Base-by-base conservation (phyloP, 2,888 invertebrate genomes). In the Drosophila fungiperda region DNA sequence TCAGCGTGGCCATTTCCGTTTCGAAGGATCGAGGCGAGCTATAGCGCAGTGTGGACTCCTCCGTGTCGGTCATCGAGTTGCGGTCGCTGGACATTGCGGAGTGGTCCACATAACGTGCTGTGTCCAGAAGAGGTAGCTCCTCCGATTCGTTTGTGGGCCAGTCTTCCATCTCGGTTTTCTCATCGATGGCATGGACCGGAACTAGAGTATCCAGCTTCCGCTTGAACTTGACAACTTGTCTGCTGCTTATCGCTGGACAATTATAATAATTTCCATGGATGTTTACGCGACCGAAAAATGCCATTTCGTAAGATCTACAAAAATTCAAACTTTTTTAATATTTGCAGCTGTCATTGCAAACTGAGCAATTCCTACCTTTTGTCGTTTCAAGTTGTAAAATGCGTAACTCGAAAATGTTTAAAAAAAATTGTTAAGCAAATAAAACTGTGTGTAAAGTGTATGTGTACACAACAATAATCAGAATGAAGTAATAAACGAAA, bases 221-320 rank as follows among this genome's bases (percentile, higher is more conserved):
- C 32, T 61, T 59, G 15, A 59, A 33, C 1, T 29, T 29, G 29
- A 29, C 29, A 6, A 11, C 58, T 29, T 6, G 45, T 6, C 29
- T 26, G 8, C 38, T 45, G 5, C n/a, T 23, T 49, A 69, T 54
- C 5, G 69, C 26, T 17, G 78, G 75, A 17, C 61, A 62, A 11
- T 89, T 70, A 1, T 73, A 40, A 26, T 71, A 55, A 20, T 76
- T 57, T 38, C 73, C 82, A 8, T 52, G 52, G 0, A 48, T 55
- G 29, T 84, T 76, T 29, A 87, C 20, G 20, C 70, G 90, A 36
- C 87, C 89, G 12, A 83, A 42, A 58, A 89, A 90, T 20, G 85
- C 87, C 85, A 85, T 85, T 35, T 50, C 15, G 26, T 52, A 9
- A 23, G 23, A 62, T 55, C 58, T 53, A 32, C 1, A 3, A 40